phyloP scores from a whole-genome alignment of 2,797 vertebrate species.

The Sandelia bainsii region DNA sequence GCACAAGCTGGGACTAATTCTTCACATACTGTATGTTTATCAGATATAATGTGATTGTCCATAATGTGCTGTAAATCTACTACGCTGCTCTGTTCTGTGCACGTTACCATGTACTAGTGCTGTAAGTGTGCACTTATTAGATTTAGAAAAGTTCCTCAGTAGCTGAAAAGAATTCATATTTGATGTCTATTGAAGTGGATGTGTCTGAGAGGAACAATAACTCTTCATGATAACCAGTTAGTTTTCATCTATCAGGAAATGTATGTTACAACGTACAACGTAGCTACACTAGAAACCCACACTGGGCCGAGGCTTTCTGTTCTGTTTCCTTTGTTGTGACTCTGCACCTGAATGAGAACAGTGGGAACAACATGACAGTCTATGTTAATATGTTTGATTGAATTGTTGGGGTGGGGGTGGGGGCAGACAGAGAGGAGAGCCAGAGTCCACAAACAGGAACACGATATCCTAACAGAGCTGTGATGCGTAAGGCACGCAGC shows the following conservation, averaged over 20 bases:
- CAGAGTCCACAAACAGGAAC: slow-evolving; percentile 51
- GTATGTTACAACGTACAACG: slow-evolving; percentile 10
- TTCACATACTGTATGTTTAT: too few relatives aligned
- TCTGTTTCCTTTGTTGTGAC: slow-evolving; percentile 35
- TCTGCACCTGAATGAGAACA: slow-evolving; percentile 15
- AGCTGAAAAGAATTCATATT: neutral
- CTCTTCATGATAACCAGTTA: neutral
- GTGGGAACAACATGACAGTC: neutral
- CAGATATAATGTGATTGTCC: too few relatives aligned
- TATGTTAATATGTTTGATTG: slow-evolving; percentile 21
- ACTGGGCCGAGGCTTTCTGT: neutral
- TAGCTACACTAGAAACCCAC: neutral
- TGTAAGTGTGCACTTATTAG: too few relatives aligned
- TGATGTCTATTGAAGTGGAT: neutral
- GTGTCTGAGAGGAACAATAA: slow-evolving; percentile 8
- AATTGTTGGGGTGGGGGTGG: neutral
- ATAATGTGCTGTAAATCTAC: too few relatives aligned
- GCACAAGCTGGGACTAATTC: too few relatives aligned
- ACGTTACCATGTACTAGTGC: too few relatives aligned
- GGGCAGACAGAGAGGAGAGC: slow-evolving; percentile 37
- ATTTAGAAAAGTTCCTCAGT: too few relatives aligned
- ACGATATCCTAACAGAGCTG: slow-evolving; percentile 49
- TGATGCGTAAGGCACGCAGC: slow-evolving; percentile 49
- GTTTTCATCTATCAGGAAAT: slow-evolving; percentile 27
- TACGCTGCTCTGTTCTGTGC: too few relatives aligned